These are phyloP conservation scores for Auanema freiburgensis DNA, from an alignment of 2,888 invertebrate species.

Conservation along the genomic window DNA sequence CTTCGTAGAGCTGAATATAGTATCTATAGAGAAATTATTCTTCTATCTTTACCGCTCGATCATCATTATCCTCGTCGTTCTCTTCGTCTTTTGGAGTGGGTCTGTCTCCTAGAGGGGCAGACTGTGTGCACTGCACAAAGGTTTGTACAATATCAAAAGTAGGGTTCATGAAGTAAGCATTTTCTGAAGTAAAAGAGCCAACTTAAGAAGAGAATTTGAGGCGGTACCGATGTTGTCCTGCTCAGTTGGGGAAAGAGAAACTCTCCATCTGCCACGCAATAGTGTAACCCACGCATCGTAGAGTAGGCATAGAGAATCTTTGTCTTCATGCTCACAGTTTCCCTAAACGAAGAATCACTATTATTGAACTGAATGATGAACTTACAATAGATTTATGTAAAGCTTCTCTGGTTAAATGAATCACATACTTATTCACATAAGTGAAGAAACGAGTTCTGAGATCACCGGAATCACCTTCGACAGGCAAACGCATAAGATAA, in stretches of 20 bases:
- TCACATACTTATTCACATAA: slow-evolving; percentile 38
- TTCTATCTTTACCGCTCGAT: slow-evolving; percentile 64
- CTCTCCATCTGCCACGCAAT: slow-evolving; percentile 64
- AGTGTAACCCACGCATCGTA: slow-evolving; percentile 75
- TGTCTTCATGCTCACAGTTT: slow-evolving; percentile 66
- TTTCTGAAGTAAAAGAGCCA: slow-evolving; percentile 23
- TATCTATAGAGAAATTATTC: too few species aligned
- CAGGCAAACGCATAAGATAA: slow-evolving; percentile 68
- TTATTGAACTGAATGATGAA: not conserved
- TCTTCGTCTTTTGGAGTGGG: slow-evolving; percentile 67
- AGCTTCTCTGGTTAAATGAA: slow-evolving; percentile 40
- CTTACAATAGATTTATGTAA: slow-evolving; percentile 43
- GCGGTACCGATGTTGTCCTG: slow-evolving; percentile 25
- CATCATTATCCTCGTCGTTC: slow-evolving; percentile 71
- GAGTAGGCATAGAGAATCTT: slow-evolving; percentile 75
- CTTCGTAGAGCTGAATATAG: not conserved
- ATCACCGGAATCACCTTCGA: slow-evolving; percentile 62
- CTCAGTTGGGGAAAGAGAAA: slow-evolving; percentile 18
- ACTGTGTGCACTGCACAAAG: slow-evolving; percentile 79
- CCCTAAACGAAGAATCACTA: slow-evolving; percentile 20
- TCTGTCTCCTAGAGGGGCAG: slow-evolving; percentile 79
- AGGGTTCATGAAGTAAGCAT: slow-evolving; percentile 36
- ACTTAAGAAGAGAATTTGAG: not conserved
- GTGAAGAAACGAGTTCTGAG: slow-evolving; percentile 64
- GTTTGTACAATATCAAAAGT: slow-evolving; percentile 74